Percentiles rank a stretch among this genome's conserved stretches.
phyloP scores from a whole-genome alignment of 2,113 vertebrate genomes.

The Nipponia nippon region DNA sequence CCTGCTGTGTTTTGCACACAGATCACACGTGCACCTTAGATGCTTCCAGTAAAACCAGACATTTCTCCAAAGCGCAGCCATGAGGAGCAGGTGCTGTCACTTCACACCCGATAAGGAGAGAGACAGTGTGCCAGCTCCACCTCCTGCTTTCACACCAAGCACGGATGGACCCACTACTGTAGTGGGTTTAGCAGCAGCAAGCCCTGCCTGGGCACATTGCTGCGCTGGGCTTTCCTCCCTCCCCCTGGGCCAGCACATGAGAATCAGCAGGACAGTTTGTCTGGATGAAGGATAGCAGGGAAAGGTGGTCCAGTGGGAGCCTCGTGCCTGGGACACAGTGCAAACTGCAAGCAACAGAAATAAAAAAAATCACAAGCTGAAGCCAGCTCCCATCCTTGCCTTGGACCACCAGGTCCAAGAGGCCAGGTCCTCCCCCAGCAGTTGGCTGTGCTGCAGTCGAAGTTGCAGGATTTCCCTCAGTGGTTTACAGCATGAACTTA shows the following conservation, averaged over 20 bases:
- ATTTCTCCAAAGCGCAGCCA: background rate
- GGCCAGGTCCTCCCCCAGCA: background rate
- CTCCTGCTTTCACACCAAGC: background rate
- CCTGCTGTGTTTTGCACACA: background rate
- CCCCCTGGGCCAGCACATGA: background rate
- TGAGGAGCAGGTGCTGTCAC: background rate
- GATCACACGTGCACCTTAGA: background rate
- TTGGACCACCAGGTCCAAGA: background rate
- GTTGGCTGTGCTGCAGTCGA: background rate
- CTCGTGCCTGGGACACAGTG: background rate
- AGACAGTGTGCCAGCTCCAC: background rate
- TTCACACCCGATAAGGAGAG: background rate
- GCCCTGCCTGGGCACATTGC: background rate
- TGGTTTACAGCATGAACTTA: background rate
- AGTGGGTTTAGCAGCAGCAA: background rate
- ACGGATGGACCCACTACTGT: background rate
- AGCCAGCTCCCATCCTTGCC: background rate
- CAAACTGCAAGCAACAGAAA: background rate
- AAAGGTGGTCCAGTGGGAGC: background rate
- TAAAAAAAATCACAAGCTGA: background rate
- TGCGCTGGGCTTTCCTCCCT: background rate
- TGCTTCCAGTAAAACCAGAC: background rate
- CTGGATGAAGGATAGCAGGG: background rate
- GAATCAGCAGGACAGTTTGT: fast-evolving
- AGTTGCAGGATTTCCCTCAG: background rate